Base-by-base conservation (phyloP, 2,797 vertebrate species). In the Ctenopoma multispine region DNA sequence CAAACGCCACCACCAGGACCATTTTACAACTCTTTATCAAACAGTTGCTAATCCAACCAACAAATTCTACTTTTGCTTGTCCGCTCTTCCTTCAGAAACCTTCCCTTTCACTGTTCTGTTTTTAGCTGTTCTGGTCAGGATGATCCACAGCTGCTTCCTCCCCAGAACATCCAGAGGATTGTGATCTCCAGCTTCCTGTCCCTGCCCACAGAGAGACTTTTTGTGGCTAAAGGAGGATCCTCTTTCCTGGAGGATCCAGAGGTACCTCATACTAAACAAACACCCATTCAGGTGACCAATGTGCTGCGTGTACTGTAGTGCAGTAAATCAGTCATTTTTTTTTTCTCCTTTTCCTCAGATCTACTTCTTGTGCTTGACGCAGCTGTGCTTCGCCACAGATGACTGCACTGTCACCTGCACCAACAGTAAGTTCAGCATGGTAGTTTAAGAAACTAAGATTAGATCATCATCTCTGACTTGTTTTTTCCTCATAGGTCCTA, bases 311-410 rank as follows among this genome's bases (percentile, higher is more conserved):
- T n/a, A 29, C 27, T 29, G 27, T 29, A 29, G 27, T 43, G 10
- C 24, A 34, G 44, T 36, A 29, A 58, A 50, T 17, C 13, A 21
- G 54, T 5, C 4, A 1, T n/a, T n/a, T n/a, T n/a, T n/a, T n/a
- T 24, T 1, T 11, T 15, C 11, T 1, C 6, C 3, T 48, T 46
- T 4, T 20, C 63, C 4, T 20, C 76, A 92, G 92, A 71, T 92
- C 50, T 81, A 86, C 80, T 81, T 91, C 20, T 3, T 83, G 57
- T 93, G 90, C 53, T 48, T 73, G 31, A 79, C 84, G n/a, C 85
- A 87, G 11, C 57, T 84, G 20, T 92, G 87, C 67, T 85, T 80
- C 31, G 38, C 75, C 29, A 51, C 64, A 58, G 62, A 81, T 6
- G 41, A 50, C 54, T 92, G 90, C 69, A 58, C 56, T 3, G 18